Percentiles rank a stretch among this genome's conserved stretches.
These are phyloP conservation scores for Paedocypris micromegethes DNA, from an alignment of 2,797 vertebrate species.

Conservation along the genomic window DNA sequence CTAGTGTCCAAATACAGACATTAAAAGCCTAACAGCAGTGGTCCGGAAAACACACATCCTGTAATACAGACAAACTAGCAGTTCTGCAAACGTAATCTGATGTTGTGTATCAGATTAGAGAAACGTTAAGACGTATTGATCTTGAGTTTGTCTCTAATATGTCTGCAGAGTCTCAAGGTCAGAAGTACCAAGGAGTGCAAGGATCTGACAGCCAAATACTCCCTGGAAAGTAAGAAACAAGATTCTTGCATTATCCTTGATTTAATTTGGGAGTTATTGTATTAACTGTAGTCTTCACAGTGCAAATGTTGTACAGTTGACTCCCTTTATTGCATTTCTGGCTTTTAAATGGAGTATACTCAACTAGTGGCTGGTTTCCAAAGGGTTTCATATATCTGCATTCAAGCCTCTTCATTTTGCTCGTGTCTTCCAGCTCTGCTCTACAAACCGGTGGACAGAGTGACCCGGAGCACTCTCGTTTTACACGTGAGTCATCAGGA, in stretches of 20 bases:
- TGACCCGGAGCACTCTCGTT: constrained; percentile 94
- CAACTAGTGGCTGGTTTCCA: constrained; percentile 27
- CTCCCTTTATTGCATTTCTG: constrained; percentile 5
- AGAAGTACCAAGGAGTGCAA: constrained; percentile 89
- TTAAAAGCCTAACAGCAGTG: neutral
- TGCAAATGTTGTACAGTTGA: constrained; percentile 5
- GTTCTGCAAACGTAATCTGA: constrained; percentile 7
- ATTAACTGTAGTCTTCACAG: constrained; percentile 4
- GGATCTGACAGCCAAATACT: constrained; percentile 86
- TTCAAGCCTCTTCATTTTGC: constrained; percentile 14
- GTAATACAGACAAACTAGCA: neutral
- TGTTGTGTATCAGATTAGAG: neutral
- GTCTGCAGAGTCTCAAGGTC: constrained; percentile 85
- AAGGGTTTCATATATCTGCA: constrained; percentile 23
- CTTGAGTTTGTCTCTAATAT: constrained; percentile 41
- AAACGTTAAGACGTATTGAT: constrained; percentile 21
- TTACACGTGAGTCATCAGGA: constrained; percentile 82
- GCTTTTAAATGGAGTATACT: constrained; percentile 10
- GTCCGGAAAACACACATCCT: constrained; percentile 1
- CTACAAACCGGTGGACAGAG: constrained; percentile 95
- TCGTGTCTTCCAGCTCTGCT: constrained; percentile 73
- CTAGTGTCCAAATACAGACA: too few relatives aligned
- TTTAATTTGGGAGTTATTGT: constrained; percentile 6
- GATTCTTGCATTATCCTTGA: neutral
- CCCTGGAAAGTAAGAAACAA: constrained; percentile 84